Evolutionary conservation across 2,113 vertebrate species (phyloP), one percentile per base, ranked within the genome.

Genomic region (Oxyura jamaicensis): DNA sequence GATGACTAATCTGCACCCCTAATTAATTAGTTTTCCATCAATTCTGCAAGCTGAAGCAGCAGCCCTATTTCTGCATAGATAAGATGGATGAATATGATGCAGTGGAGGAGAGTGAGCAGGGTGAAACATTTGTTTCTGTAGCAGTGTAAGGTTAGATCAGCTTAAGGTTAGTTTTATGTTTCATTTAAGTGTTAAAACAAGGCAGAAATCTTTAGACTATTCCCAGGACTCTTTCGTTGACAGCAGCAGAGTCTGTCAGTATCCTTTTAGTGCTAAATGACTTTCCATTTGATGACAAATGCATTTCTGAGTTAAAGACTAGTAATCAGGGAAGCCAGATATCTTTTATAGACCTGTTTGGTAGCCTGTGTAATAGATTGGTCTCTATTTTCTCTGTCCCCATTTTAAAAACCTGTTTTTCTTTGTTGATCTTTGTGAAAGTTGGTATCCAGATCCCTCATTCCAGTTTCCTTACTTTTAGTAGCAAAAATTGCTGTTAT

Each of bases 241-340:
- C 63, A 86, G 41, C 67, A 55, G 9, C 36, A 93, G 52, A 74
- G 74, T 50, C 41, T 67, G 41, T 79, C 53, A 69, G 2, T 69
- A 66, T 67, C 13, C 13, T 42, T 79, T 87, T 56, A 80, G 63
- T 28, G 39, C 14, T 78, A 42, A 39, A 9, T 81, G 55, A 35
- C 10, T 39, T 60, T 59, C n/a, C 48, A 1, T 67, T 39, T 77
- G 35, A 60, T 35, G 48, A 83, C 8, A 90, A 80, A 58, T 7
- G 58, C 11, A 33, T 59, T 93, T 86, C 19, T 84, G 35, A 44
- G 16, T 77, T 94, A 26, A 53, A 59, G 73, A 63, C 36, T 22
- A 39, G 29, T n/a, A 42, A 71, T 39, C n/a, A 75, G 6, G 0
- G 2, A 72, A 89, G 19, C 31, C 3, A 0, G 62, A 1, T 59